phyloP scores from a whole-genome alignment of 1,140 invertebrate genomes.

The Dendrolimus kikuchii region DNA sequence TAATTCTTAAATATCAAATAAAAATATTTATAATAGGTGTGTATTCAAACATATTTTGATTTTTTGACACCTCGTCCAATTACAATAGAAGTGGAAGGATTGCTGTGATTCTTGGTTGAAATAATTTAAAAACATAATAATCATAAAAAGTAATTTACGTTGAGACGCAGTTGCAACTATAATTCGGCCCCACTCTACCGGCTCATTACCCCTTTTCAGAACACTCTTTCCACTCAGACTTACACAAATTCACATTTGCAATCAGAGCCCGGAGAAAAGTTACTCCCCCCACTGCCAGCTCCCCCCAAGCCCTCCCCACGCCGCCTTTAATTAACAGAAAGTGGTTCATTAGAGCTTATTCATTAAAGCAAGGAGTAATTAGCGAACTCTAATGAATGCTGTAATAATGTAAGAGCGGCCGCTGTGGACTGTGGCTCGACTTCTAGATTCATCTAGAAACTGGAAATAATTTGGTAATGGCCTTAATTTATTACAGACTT shows the following conservation, averaged over 20 bases:
- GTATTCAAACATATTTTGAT: no score
- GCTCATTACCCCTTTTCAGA: constrained; percentile 70
- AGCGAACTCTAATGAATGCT: constrained; percentile 86
- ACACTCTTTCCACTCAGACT: constrained; percentile 64
- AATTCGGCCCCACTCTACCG: constrained; percentile 55
- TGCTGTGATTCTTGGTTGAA: no score
- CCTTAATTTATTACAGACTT: constrained; percentile 62
- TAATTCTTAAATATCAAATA: no score
- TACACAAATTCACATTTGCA: constrained; percentile 73
- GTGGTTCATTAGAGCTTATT: constrained; percentile 90
- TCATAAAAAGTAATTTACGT: constrained; percentile 27
- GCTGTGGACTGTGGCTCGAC: constrained; percentile 62
- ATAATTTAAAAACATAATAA: not conserved
- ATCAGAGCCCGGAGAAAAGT: constrained; percentile 70
- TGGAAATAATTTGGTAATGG: constrained; percentile 68
- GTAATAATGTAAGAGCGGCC: constrained; percentile 74
- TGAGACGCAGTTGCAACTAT: constrained; percentile 45
- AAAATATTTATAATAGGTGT: no score
- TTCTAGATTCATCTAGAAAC: constrained; percentile 70
- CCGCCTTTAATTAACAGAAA: constrained; percentile 88
- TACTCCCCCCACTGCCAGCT: constrained; percentile 24
- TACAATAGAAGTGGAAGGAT: no score
- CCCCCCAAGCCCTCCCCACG: constrained; percentile 41
- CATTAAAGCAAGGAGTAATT: constrained; percentile 90
- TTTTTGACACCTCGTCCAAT: no score